phyloP scores from a whole-genome alignment of 1,140 invertebrate genomes.

The Coptotermes formosanus region DNA sequence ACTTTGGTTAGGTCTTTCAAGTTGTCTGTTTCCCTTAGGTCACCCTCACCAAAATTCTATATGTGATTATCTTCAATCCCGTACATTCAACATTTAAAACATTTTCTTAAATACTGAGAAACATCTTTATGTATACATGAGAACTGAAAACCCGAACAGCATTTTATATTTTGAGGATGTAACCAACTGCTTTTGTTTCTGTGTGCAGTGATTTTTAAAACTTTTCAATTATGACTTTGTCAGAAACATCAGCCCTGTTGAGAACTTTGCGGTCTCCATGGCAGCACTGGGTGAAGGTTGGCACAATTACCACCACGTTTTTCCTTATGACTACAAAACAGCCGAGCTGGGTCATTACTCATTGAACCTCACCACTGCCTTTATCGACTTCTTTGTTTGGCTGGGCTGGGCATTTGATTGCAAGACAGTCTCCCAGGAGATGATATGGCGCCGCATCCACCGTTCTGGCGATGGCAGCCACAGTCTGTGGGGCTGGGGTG shows the following conservation, averaged over 20 bases:
- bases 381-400: slow-evolving; percentile 69
- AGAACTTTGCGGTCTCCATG: slow-evolving; percentile 68
- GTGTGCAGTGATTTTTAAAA: no score
- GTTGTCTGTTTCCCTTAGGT: no score
- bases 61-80: no score
- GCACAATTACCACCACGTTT: slow-evolving; percentile 92
- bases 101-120: no score
- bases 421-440: slow-evolving; percentile 47
- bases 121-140: no score
- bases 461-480: slow-evolving; percentile 42
- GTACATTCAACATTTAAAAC: no score
- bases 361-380: slow-evolving; percentile 67
- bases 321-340: slow-evolving; percentile 88
- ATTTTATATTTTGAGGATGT: no score
- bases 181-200: no score
- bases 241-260: slow-evolving; percentile 62
- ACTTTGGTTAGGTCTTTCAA: no score
- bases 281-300: slow-evolving; percentile 78
- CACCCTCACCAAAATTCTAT: no score
- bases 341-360: slow-evolving; percentile 69
- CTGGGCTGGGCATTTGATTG: slow-evolving; percentile 72
- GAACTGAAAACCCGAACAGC: no score
- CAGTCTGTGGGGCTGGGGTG: slow-evolving; percentile 34
- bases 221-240: neutral
- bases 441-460: slow-evolving; percentile 39